These are phyloP conservation scores for Listronotus oregonensis DNA, from an alignment of 1,140 invertebrate species.

Conservation along the genomic window DNA sequence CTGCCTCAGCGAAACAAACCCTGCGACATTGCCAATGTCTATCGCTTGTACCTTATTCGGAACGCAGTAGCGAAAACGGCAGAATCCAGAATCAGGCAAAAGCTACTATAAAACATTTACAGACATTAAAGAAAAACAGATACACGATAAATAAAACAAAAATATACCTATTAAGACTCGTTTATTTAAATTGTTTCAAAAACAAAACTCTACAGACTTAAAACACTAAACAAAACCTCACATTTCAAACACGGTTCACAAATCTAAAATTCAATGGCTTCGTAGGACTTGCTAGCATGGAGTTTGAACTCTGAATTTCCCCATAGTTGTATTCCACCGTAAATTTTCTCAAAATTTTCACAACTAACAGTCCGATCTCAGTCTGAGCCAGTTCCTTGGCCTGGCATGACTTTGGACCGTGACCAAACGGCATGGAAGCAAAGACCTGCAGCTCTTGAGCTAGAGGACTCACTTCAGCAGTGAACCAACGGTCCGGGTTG, in stretches of 20 bases:
- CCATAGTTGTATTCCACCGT: slow-evolving; percentile 69
- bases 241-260: slow-evolving; percentile 40
- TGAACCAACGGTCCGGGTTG: slow-evolving; percentile 72
- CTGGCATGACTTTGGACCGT: slow-evolving; percentile 64
- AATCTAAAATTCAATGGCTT: slow-evolving; percentile 67
- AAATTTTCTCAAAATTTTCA: slow-evolving; percentile 65
- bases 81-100: too few relatives aligned
- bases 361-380: slow-evolving; percentile 61
- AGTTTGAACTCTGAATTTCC: slow-evolving; percentile 62
- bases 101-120: too few relatives aligned
- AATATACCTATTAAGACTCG: too few relatives aligned
- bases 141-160: too few relatives aligned
- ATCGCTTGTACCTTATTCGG: too few relatives aligned
- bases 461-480: slow-evolving; percentile 45
- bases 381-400: slow-evolving; percentile 65
- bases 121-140: too few relatives aligned
- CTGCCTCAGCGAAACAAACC: too few relatives aligned
- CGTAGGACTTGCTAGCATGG: slow-evolving; percentile 63
- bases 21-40: too few relatives aligned
- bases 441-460: slow-evolving; percentile 49
- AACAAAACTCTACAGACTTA: too few relatives aligned
- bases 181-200: too few relatives aligned
- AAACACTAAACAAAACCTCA: too few relatives aligned
- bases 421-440: slow-evolving; percentile 66
- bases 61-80: too few relatives aligned